Evolutionary conservation across 1,140 invertebrate genomes (phyloP).

Genomic region (Cotesia chilonis): DNA sequence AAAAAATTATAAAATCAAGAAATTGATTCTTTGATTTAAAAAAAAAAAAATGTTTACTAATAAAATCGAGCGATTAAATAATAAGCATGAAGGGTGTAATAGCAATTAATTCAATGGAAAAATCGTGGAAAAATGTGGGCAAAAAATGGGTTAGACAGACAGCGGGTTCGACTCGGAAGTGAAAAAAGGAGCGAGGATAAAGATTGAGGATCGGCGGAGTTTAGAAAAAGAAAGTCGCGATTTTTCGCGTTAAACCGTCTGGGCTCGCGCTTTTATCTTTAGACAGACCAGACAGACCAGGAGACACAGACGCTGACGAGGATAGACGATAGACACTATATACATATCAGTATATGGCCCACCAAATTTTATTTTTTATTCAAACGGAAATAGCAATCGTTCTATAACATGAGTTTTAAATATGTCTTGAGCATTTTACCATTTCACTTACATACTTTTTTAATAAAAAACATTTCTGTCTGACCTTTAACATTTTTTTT

Average conservation of each 20-base stretch:
- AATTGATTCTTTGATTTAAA: too few species aligned
- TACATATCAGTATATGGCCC: neutral
- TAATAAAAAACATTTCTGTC: too few species aligned
- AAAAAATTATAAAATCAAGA: too few species aligned
- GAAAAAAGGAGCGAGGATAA: neutral
- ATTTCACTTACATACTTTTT: constrained; percentile 8
- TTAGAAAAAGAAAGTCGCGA: constrained; percentile 19
- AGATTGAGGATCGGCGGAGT: neutral
- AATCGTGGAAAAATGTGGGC: too few species aligned
- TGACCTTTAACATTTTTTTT: neutral
- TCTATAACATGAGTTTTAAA: constrained; percentile 48
- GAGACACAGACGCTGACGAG: constrained; percentile 3
- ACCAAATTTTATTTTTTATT: constrained; percentile 32
- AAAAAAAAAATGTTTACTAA: too few species aligned
- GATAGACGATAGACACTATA: too few species aligned
- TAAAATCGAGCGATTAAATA: too few species aligned
- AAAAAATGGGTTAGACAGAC: too few species aligned
- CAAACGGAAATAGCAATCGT: constrained; percentile 59
- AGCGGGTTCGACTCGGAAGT: too few species aligned
- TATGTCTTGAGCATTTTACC: constrained; percentile 26
- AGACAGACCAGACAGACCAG: constrained; percentile 43
- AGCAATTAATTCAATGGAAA: too few species aligned
- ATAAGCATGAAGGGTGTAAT: too few species aligned
- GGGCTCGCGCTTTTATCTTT: constrained; percentile 56
- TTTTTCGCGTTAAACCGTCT: constrained; percentile 33